Evolutionary conservation across 2,888 invertebrate genomes (phyloP), one percentile per base, ranked within the genome.

Genomic region (Chymomyza caudatula): DNA sequence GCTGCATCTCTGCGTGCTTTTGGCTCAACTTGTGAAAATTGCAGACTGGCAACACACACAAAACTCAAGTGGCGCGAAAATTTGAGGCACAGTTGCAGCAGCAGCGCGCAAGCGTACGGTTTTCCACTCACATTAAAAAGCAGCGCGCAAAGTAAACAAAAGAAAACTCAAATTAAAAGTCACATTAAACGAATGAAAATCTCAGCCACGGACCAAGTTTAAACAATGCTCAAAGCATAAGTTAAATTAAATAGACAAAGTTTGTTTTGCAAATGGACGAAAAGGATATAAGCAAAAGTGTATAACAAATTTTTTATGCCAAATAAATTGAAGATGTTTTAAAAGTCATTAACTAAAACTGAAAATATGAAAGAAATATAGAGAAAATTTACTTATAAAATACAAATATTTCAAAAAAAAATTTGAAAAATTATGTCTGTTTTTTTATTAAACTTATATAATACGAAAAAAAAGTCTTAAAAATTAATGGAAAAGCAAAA

Each of bases 71-170:
- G 77, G 75, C 76, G 78, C 76, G 78, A 80, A 85, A 81, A 74
- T 78, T 65, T 51, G 72, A 73, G 75, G 75, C 83, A 83, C 87
- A 87, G 87, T 87, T 87, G 78, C 74, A 72, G 64, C 73, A 78
- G 77, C 79, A 81, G 69, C 85, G 81, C 84, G 85, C 82, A 74
- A 77, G 77, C 82, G 86, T 83, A 68, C 85, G 85, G 87, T 75
- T 84, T 77, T 74, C 70, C 71, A 11, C 60, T 17, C 49, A 62
- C 23, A 13, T 11, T 63, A 61, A 47, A 62, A 70, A 63, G 20
- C 56, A 64, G 29, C 17, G 67, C 67, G 72, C 63, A 69, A 76
- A 65, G 76, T 65, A 74, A 75, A 73, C 63, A 81, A 69, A 77
- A 63, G 43, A 69, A 64, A 77, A 78, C 74, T 74, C 76, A 82